Base-by-base conservation (phyloP, 2,888 invertebrate species). In the Disparrhopalites patrizii region DNA sequence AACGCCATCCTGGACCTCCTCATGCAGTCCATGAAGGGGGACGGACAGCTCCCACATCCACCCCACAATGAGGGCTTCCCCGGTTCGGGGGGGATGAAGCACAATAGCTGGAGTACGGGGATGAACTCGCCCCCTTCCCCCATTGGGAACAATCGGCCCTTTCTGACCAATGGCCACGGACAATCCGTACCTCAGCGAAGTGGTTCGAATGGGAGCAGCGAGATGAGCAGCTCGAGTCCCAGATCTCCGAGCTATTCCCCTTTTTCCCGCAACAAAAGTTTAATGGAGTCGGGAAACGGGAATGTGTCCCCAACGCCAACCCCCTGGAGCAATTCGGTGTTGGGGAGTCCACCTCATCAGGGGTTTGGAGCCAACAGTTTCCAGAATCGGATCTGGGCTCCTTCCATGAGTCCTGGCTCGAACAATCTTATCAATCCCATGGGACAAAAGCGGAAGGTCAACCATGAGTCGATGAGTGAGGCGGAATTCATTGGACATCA, bases 401-500 rank as follows among this genome's bases (percentile, higher is more conserved):
- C 75, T 69, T 73, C 73, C n/a, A 66, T 72, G 71, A 73, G 73
- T 69, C 74, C 74, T 65, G 73, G 72, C 63, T 51, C 60, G 25
- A 60, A 50, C 25, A 50, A 78, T 50, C 67, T 75, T 28, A 69
- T 75, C 62, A 78, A 78, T 60, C 78, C 78, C 7, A 73, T 77
- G 64, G 80, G 79, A 8, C 79, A 79, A 69, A 81, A 81, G 68
- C 75, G 80, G 40, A 79, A 79, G 67, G 77, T 78, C 55, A 76
- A 76, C 62, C 79, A 80, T 66, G 78, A 83, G 62, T 79, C 81
- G 1, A 82, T 82, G 30, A 81, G 82, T 0, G 82, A 82, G 68
- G 80, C 80, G n/a, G 79, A 78, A 36, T 82, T 82, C 69, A 79
- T 82, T 56, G 58, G 58, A 20, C 66, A 64, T 40, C 63, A 61